Conservation (phyloP, 2,888 invertebrate species). For the Strigamia maritima region DNA sequence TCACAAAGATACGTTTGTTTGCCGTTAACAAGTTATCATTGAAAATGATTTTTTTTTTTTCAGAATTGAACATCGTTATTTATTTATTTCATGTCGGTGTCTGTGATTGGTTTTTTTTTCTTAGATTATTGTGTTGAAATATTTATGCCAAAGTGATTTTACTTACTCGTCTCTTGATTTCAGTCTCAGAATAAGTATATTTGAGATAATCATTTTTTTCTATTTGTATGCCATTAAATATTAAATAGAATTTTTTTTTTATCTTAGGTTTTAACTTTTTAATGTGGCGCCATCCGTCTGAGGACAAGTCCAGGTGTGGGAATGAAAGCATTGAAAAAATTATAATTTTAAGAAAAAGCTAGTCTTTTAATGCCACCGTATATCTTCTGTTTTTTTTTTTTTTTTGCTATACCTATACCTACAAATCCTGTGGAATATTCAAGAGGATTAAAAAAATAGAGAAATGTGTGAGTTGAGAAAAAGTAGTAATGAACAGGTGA, state of each 20-base stretch:
- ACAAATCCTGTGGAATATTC: slow-evolving; percentile 17
- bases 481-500: background rate
- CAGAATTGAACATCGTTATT: too few relatives aligned
- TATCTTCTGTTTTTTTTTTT: background rate
- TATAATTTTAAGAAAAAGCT: background rate
- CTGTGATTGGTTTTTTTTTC: too few relatives aligned
- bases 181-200: too few relatives aligned
- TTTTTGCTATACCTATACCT: background rate
- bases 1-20: too few relatives aligned
- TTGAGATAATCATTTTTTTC: background rate
- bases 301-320: background rate
- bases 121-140: too few relatives aligned
- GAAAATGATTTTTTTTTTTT: too few relatives aligned
- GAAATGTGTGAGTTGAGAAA: background rate
- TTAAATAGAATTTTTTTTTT: background rate
- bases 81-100: too few relatives aligned
- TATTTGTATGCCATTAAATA: background rate
- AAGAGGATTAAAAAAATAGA: slow-evolving; percentile 21
- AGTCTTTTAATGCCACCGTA: background rate
- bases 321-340: slow-evolving; percentile 14
- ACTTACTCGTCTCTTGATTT: too few relatives aligned
- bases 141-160: too few relatives aligned
- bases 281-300: background rate
- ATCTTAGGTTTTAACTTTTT: background rate
- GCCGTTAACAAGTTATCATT: too few relatives aligned